Base-by-base conservation (phyloP, 2,888 invertebrate species). In the Dolichomitus sp. region DNA sequence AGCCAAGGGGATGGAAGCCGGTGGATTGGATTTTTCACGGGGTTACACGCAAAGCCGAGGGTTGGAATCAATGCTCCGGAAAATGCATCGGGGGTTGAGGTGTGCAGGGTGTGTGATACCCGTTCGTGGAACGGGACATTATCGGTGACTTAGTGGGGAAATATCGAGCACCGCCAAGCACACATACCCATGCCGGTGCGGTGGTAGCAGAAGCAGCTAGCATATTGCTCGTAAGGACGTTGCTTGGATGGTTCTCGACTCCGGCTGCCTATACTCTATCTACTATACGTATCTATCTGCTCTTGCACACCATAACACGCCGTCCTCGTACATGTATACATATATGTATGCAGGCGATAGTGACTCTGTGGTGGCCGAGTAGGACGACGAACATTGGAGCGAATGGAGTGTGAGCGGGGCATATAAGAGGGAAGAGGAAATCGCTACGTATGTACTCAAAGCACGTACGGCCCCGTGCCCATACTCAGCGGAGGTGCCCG, bases 381-480 rank as follows among this genome's bases (percentile, higher is more conserved):
- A 72, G 40, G 54, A 30, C 61, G 72, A 63, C 37, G 69, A 65
- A 33, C 40, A 50, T 57, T 27, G 52, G 61, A 68, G 54, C 30
- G 52, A 61, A 37, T 65, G 69, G 74, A 81, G 72, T 80, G 70
- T 33, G 57, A 59, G 57, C 61, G 78, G 73, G 37, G 83, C 65
- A 70, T 37, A 76, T 80, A 80, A 84, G 83, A 86, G 81, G 84
- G 84, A 78, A 81, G 89, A 84, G 87, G 90, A 90, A 90, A 89
- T 89, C 89, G 89, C 86, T 87, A 88, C 87, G 88, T 92, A 92
- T 89, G 91, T 92, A 93, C 89, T 91, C 92, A 87, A 90, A 88
- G 92, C 93, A 93, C 93, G 93, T 93, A 93, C 92, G 90, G 90
- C 90, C 91, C 91, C 90, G 92, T 92, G 91, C 91, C 92, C 92